phyloP scores from a whole-genome alignment of 92 coral and sea anemone species.

The Palythoa grandis region DNA sequence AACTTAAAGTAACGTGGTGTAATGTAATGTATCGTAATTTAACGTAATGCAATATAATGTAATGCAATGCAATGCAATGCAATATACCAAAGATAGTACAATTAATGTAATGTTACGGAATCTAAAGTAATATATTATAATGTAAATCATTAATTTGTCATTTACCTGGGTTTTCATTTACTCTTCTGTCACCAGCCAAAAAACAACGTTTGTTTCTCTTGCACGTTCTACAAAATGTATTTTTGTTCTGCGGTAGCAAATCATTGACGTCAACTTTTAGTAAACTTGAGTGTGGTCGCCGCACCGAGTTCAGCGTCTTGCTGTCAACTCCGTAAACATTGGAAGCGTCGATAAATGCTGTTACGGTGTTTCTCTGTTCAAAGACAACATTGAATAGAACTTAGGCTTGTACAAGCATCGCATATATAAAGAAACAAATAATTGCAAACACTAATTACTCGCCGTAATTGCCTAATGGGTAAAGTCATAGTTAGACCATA shows the following conservation, averaged over 20 bases:
- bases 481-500: too few species aligned
- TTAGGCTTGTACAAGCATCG: not conserved
- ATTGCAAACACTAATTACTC: not conserved
- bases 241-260: not conserved
- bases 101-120: too few species aligned
- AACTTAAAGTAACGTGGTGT: too few species aligned
- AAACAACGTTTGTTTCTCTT: slow-evolving; percentile 49
- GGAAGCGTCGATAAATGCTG: slow-evolving; percentile 71
- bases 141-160: not conserved
- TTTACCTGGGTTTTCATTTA: slow-evolving; percentile 68
- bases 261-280: not conserved
- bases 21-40: too few species aligned
- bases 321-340: slow-evolving; percentile 65
- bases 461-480: too few species aligned
- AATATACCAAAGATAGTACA: not conserved
- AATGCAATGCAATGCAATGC: not conserved
- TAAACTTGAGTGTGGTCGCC: slow-evolving; percentile 24
- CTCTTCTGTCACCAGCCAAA: slow-evolving; percentile 68
- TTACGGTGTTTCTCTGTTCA: slow-evolving; percentile 42
- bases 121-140: too few species aligned
- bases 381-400: not conserved
- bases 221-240: not conserved
- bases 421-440: not conserved
- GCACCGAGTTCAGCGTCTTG: slow-evolving; percentile 27
- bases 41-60: too few species aligned